phyloP scores from a whole-genome alignment of 2,113 vertebrate genomes.

The Probosciger aterrimus region DNA sequence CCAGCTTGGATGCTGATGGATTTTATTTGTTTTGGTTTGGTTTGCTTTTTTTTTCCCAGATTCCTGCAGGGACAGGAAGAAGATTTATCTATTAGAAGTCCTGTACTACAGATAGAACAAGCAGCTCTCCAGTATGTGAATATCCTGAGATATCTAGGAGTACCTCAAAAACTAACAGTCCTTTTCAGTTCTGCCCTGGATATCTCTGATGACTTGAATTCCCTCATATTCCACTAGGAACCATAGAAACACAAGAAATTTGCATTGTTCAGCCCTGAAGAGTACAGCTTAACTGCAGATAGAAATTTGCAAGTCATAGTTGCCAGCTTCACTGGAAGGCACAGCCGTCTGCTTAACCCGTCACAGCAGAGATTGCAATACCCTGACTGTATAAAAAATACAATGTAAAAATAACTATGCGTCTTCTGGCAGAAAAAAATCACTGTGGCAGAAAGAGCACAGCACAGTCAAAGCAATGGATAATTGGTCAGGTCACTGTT shows the following conservation, averaged over 20 bases:
- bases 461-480: background rate
- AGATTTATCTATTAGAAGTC: background rate
- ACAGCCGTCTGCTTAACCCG: conserved; percentile 5
- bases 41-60: background rate
- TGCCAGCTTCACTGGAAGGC: conserved; percentile 2
- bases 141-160: background rate
- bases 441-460: background rate
- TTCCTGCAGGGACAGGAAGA: background rate
- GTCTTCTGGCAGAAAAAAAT: background rate
- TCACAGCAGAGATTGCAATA: background rate
- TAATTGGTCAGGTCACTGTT: conserved; percentile 30
- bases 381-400: background rate
- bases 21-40: background rate
- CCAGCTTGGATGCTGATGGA: background rate
- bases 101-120: background rate
- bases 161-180: background rate
- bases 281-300: background rate
- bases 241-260: background rate
- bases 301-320: conserved; percentile 34
- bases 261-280: background rate
- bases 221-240: background rate
- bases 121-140: background rate
- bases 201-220: background rate
- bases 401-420: conserved; percentile 16
- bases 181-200: background rate